Evolutionary conservation across 1,140 invertebrate genomes (phyloP).

Genomic region (Lucilia cuprina): DNA sequence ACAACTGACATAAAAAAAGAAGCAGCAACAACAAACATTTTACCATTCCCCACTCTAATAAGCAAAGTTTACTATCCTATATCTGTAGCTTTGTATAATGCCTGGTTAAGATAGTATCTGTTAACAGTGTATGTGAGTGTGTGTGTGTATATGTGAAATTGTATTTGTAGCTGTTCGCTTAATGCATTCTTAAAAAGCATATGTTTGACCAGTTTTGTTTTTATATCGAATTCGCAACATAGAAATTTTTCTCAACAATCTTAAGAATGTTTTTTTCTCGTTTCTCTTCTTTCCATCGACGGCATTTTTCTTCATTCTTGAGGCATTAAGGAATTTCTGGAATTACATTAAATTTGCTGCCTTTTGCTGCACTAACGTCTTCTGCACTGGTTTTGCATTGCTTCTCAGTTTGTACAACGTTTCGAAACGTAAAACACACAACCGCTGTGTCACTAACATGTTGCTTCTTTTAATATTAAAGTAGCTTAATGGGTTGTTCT

Average conservation of each 20-base stretch:
- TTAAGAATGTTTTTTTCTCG: background rate
- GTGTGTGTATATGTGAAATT: background rate
- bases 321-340: constrained; percentile 11
- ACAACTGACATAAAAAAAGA: background rate
- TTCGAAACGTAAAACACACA: background rate
- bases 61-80: background rate
- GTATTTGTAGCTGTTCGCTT: background rate
- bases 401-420: background rate
- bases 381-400: background rate
- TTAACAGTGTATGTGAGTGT: background rate
- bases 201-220: constrained; percentile 17
- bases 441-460: background rate
- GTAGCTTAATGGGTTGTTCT: background rate
- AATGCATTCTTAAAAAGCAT: constrained; percentile 17
- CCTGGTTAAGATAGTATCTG: background rate
- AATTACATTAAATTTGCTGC: constrained; percentile 2
- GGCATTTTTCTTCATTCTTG: constrained; percentile 4
- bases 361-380: background rate
- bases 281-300: background rate
- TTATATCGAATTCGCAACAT: constrained; percentile 10
- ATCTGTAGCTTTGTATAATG: background rate
- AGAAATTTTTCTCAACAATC: background rate
- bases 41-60: background rate
- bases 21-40: background rate
- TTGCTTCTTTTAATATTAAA: background rate